Base-by-base conservation (phyloP, 2,113 vertebrate genomes). In the Bucco capensis region DNA sequence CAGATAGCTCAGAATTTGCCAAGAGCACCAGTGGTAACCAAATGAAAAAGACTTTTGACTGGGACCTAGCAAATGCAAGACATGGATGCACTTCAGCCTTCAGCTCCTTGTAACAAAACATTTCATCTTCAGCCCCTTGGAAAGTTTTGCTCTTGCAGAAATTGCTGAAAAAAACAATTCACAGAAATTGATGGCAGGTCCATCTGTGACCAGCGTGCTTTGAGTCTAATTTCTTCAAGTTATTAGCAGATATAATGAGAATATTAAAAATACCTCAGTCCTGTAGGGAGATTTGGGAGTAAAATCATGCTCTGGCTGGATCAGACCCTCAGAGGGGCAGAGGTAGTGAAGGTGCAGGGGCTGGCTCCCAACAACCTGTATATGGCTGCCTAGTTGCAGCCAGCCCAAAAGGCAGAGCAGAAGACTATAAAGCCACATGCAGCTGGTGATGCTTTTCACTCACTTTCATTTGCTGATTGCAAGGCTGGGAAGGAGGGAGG, bases 381-480 rank as follows among this genome's bases (percentile, higher is more conserved):
- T 4, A 0, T 0, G 15, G 51, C 30, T 50, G 42, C 14, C 0
- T 0, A 54, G 56, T 46, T 51, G 47, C 88, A 37, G 67, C 37
- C 72, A 86, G 51, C 24, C 76, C 6, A 1, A 71, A 62, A 57
- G 62, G 53, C 77, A 86, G 35, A 88, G 30, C 33, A 62, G 53
- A 51, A 47, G 47, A 35, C 37, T 71, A 5, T 22, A 47, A 88
- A 91, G 72, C 33, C 49, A 17, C 66, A 30, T 3, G 1, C 27
- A 19, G 37, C 12, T 72, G 40, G 69, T 67, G 33, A 62, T 44
- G 38, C 69, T 33, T 76, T 83, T 80, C 38, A n/a, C 31, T 72
- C 3, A 1, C 38, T 70, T 86, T 67, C 38, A 35, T 62, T 19
- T 86, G 72, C 69, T 76, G 77, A 58, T 53, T 57, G 58, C 57